Conservation (phyloP, 1,140 invertebrate genomes). For the Trichoplusia ni region DNA sequence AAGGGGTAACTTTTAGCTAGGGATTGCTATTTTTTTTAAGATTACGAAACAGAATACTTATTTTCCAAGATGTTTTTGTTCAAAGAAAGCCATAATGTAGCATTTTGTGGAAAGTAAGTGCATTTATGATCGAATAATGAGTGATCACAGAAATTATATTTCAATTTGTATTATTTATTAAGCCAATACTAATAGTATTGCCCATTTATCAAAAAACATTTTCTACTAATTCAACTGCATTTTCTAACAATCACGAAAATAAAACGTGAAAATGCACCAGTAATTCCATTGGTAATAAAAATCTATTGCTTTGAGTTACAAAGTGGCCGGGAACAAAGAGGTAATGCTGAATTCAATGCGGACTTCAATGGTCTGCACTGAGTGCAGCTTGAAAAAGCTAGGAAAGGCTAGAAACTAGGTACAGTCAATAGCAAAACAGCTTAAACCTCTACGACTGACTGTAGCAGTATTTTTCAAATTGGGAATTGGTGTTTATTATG, state of each 20-base stretch:
- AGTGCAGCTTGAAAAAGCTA: background rate
- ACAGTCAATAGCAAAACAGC: too few species aligned
- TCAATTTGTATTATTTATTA: background rate
- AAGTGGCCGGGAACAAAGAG: conserved; percentile 20
- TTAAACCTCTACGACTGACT: too few species aligned
- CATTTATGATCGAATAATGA: background rate
- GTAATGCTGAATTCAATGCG: conserved; percentile 19
- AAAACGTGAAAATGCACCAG: conserved; percentile 16
- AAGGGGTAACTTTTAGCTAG: too few species aligned
- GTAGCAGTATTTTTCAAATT: too few species aligned
- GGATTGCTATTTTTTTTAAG: too few species aligned
- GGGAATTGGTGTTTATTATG: too few species aligned
- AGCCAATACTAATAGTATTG: too few species aligned
- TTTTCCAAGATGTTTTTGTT: too few species aligned
- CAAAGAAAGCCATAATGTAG: background rate
- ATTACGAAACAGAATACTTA: too few species aligned
- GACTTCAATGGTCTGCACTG: background rate
- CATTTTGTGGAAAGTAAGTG: background rate
- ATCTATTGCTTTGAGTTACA: conserved; percentile 1
- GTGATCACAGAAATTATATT: too few species aligned
- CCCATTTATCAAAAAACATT: too few species aligned
- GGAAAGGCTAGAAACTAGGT: background rate
- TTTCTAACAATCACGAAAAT: conserved; percentile 23
- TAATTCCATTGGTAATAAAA: conserved; percentile 25
- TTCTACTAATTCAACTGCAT: too few species aligned